These are phyloP conservation scores for Coluber constrictor DNA, from an alignment of 2,797 vertebrate genomes.

Conservation along the genomic window DNA sequence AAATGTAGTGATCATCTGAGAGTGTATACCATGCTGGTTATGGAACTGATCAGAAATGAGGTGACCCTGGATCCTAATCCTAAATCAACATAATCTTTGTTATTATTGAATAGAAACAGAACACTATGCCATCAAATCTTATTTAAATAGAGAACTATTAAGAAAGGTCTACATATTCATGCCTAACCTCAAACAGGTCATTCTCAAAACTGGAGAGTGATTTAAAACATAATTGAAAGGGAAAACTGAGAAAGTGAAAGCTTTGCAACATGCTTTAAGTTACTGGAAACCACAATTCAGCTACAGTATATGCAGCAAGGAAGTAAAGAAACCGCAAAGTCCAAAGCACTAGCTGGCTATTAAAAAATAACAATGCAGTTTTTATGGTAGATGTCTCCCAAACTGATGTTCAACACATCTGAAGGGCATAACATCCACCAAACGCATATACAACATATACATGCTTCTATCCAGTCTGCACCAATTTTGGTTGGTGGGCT, in stretches of 20 bases:
- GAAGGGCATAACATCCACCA: background rate
- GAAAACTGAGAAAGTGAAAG: background rate
- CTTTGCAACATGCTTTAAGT: slow-evolving; percentile 21
- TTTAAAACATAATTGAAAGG: background rate
- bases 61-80: background rate
- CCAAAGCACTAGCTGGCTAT: background rate
- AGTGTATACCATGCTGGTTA: background rate
- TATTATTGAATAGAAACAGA: slow-evolving; percentile 1
- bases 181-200: background rate
- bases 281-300: background rate
- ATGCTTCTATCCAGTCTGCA: background rate
- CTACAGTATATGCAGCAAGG: background rate
- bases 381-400: background rate
- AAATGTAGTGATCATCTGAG: background rate
- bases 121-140: background rate
- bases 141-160: background rate
- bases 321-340: background rate
- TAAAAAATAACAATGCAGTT: background rate
- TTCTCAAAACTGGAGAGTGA: background rate
- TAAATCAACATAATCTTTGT: background rate
- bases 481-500: background rate
- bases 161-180: background rate
- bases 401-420: background rate
- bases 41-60: background rate
- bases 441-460: background rate